A percentile compares a stretch with the other conserved stretches of the same genome.
These are phyloP conservation scores for Hyalella azteca DNA, from an alignment of 2,888 invertebrate species.

Conservation along the genomic window DNA sequence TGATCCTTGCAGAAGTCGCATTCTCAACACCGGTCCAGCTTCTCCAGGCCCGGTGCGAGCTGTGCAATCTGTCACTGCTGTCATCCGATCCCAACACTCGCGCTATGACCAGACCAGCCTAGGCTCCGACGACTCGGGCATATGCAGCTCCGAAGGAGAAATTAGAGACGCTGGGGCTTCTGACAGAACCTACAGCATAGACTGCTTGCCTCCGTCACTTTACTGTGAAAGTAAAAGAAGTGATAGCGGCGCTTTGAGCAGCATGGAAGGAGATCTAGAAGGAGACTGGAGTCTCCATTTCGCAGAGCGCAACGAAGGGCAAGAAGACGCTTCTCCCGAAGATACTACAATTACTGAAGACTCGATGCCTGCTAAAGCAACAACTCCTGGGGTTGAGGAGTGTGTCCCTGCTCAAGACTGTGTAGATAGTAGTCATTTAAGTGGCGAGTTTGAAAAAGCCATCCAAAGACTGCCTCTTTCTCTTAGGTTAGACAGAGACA, in stretches of 20 bases:
- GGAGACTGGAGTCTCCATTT: conserved; percentile 20
- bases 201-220: not conserved
- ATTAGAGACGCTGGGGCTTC: conserved; percentile 42
- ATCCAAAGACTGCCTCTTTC: not conserved
- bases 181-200: conserved; percentile 61
- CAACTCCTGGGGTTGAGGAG: not conserved
- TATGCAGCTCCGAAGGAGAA: conserved; percentile 69
- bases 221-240: conserved; percentile 21
- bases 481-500: conserved; percentile 36
- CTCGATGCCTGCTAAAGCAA: not conserved
- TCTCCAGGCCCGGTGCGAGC: conserved; percentile 5
- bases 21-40: not conserved
- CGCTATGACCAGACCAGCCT: conserved; percentile 70
- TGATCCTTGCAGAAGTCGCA: conserved; percentile 44
- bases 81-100: conserved; percentile 60
- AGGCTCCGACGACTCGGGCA: conserved; percentile 83
- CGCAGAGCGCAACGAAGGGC: conserved; percentile 39
- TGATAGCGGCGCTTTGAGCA: conserved; percentile 62
- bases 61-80: not conserved
- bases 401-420: conserved; percentile 6
- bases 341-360: conserved; percentile 25
- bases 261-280: conserved; percentile 26
- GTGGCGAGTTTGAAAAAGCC: too few relatives aligned
- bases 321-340: conserved; percentile 8
- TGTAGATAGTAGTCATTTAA: conserved; percentile 12